phyloP scores from a whole-genome alignment of 2,113 vertebrate genomes.

The Mystacornis crossleyi region DNA sequence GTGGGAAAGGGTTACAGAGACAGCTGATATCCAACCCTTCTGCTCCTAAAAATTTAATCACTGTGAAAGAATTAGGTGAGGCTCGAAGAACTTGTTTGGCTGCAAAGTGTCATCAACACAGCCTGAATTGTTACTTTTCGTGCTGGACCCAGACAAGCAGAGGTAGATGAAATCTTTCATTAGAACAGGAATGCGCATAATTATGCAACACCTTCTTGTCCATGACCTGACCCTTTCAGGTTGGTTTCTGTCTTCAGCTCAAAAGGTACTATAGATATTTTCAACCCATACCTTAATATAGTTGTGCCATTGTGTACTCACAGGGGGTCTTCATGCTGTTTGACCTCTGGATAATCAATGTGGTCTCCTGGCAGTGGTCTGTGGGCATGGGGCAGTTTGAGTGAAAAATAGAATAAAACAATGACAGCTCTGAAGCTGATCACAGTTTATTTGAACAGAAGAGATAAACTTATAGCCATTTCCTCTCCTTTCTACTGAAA shows the following conservation, averaged over 20 bases:
- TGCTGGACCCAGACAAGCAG: constrained; percentile 16
- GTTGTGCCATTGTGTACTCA: not conserved
- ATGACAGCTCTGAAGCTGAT: not conserved
- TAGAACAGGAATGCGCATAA: constrained; percentile 37
- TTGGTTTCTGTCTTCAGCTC: not conserved
- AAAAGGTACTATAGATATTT: not conserved
- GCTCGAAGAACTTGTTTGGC: constrained; percentile 54
- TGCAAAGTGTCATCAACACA: constrained; percentile 5
- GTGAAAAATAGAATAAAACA: not conserved
- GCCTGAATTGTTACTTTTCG: constrained; percentile 4
- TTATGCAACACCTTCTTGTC: constrained; percentile 34
- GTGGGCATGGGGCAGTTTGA: not conserved
- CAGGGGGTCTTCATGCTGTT: not conserved
- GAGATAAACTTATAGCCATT: not conserved
- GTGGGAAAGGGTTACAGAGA: constrained; percentile 14
- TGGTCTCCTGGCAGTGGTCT: not conserved
- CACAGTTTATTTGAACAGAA: not conserved
- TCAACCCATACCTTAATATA: not conserved
- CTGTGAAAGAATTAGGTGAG: constrained; percentile 58
- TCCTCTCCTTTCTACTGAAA: not conserved
- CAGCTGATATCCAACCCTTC: not conserved
- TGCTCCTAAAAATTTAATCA: constrained; percentile 63
- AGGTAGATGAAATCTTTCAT: constrained; percentile 9
- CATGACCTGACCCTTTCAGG: constrained; percentile 2
- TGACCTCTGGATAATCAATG: not conserved